Percentiles rank a stretch among this genome's conserved stretches.
phyloP scores from a whole-genome alignment of 2,888 invertebrate genomes.

The Folsomia candida region DNA sequence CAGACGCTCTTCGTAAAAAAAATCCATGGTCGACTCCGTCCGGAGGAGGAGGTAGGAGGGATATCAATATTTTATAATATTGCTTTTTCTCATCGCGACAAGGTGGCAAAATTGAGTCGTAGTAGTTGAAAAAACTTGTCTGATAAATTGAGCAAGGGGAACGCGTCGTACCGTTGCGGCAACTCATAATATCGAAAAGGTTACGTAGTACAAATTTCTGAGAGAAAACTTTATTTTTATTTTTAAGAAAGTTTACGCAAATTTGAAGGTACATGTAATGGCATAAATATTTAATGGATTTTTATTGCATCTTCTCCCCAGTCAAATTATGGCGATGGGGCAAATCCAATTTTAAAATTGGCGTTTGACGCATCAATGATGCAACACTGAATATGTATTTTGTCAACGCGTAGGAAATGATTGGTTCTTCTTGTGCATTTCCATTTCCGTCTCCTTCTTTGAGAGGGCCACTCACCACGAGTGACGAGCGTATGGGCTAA shows the following conservation, averaged over 20 bases:
- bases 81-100: background rate
- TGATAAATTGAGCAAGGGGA: background rate
- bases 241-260: background rate
- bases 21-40: no score
- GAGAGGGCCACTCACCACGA: no score
- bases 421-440: no score
- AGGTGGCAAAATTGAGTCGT: background rate
- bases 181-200: no score
- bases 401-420: no score
- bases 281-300: background rate
- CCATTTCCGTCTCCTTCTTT: no score
- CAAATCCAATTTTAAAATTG: background rate
- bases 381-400: no score
- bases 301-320: background rate
- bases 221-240: background rate
- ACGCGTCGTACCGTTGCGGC: no score
- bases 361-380: background rate
- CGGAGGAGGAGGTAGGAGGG: no score
- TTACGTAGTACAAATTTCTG: no score
- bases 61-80: background rate
- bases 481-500: no score
- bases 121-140: background rate
- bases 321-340: background rate
- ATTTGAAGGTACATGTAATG: background rate
- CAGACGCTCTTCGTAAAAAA: no score